A percentile compares a stretch with the other conserved stretches of the same genome.
These are phyloP conservation scores for Serilophus lunatus DNA, from an alignment of 2,113 vertebrate genomes.

Conservation along the genomic window DNA sequence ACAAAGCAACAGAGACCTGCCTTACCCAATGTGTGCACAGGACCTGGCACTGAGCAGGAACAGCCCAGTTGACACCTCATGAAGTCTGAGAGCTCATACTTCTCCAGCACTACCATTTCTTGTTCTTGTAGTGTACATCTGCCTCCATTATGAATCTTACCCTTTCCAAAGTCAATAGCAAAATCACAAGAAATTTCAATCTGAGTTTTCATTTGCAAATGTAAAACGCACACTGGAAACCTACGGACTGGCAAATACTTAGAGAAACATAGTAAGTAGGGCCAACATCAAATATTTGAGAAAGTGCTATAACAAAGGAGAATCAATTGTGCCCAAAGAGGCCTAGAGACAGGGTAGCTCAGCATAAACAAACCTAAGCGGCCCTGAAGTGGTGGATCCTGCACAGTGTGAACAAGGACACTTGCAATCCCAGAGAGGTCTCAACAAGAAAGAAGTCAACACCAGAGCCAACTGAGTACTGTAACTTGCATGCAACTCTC, in stretches of 20 bases:
- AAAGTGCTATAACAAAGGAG: neutral
- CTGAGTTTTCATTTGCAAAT: neutral
- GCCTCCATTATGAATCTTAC: neutral
- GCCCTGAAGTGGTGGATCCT: neutral
- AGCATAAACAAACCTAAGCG: neutral
- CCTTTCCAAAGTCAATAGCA: neutral
- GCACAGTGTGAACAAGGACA: neutral
- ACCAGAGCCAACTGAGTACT: neutral
- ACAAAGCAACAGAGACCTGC: neutral
- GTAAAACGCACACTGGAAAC: neutral
- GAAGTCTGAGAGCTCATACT: neutral
- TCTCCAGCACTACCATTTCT: neutral
- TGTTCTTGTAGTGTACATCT: neutral
- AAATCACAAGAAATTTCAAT: neutral
- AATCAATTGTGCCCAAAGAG: neutral
- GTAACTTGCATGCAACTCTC: neutral
- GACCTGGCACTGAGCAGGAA: neutral
- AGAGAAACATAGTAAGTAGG: neutral
- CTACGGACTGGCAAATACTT: neutral
- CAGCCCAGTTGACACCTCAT: neutral
- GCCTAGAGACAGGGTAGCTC: neutral
- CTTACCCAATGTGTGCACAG: neutral
- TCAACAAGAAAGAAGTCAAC: neutral
- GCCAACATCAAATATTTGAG: neutral
- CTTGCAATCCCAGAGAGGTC: neutral